phyloP scores from a whole-genome alignment of 1,140 invertebrate species.

The Trachymyrmex cornetzi region DNA sequence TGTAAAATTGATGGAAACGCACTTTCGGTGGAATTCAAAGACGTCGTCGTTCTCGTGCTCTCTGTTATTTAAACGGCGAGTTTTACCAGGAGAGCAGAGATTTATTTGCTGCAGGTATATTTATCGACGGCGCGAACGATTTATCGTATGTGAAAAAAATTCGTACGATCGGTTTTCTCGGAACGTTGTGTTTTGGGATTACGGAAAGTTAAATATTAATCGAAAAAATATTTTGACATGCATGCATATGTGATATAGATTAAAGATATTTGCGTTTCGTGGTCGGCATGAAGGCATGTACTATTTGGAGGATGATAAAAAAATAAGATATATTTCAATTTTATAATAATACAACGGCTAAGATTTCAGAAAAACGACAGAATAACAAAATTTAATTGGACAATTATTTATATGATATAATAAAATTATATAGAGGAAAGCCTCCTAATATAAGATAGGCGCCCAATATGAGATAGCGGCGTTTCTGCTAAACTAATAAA shows the following conservation, averaged over 20 bases:
- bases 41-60: neutral
- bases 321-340: too few relatives aligned
- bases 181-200: neutral
- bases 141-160: neutral
- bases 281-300: too few relatives aligned
- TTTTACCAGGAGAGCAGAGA: slow-evolving; percentile 20
- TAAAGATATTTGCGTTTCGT: neutral
- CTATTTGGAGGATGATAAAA: too few relatives aligned
- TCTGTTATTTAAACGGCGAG: neutral
- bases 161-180: neutral
- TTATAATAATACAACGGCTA: too few relatives aligned
- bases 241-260: neutral
- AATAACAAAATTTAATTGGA: too few relatives aligned
- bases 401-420: too few relatives aligned
- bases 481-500: too few relatives aligned
- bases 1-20: neutral
- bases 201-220: neutral
- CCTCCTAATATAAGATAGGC: too few relatives aligned
- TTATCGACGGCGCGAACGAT: slow-evolving; percentile 3
- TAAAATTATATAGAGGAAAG: too few relatives aligned
- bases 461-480: too few relatives aligned
- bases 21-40: neutral
- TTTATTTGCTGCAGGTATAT: neutral
- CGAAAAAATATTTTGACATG: neutral
- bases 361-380: too few relatives aligned